phyloP scores from a whole-genome alignment of 2,888 invertebrate species.

The Hirtodrosophila trivittata region DNA sequence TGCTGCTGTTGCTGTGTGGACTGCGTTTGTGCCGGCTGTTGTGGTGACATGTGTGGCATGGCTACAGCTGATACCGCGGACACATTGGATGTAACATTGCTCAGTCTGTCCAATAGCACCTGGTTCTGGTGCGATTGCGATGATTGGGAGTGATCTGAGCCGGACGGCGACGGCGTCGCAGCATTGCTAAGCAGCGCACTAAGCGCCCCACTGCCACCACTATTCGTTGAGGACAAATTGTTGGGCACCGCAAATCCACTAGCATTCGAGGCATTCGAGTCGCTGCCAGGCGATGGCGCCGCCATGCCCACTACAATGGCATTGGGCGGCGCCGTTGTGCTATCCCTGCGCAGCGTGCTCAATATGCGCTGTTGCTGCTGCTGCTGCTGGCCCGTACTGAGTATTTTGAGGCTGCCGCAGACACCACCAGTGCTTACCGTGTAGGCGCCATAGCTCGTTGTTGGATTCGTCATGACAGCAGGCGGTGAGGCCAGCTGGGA shows the following conservation, averaged over 20 bases:
- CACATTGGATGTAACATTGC: slow-evolving; percentile 77
- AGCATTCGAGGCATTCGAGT: slow-evolving; percentile 83
- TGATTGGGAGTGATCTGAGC: slow-evolving; percentile 82
- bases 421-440: slow-evolving; percentile 70
- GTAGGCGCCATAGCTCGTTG: slow-evolving; percentile 79
- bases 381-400: slow-evolving; percentile 72
- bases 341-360: slow-evolving; percentile 84
- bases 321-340: slow-evolving; percentile 81
- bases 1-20: slow-evolving; percentile 72
- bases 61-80: slow-evolving; percentile 66
- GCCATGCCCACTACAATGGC: slow-evolving; percentile 84
- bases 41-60: slow-evolving; percentile 82
- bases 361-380: slow-evolving; percentile 80
- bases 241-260: slow-evolving; percentile 86
- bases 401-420: slow-evolving; percentile 74
- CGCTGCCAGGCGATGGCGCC: slow-evolving; percentile 83
- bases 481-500: slow-evolving; percentile 84
- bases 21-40: slow-evolving; percentile 58
- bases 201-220: slow-evolving; percentile 68
- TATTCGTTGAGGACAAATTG: slow-evolving; percentile 53
- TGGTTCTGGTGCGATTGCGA: slow-evolving; percentile 81
- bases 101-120: slow-evolving; percentile 82
- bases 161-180: slow-evolving; percentile 81
- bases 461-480: slow-evolving; percentile 83
- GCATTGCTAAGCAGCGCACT: slow-evolving; percentile 85